Base-by-base conservation (phyloP, 2,797 vertebrate genomes). In the Mus minutoides region DNA sequence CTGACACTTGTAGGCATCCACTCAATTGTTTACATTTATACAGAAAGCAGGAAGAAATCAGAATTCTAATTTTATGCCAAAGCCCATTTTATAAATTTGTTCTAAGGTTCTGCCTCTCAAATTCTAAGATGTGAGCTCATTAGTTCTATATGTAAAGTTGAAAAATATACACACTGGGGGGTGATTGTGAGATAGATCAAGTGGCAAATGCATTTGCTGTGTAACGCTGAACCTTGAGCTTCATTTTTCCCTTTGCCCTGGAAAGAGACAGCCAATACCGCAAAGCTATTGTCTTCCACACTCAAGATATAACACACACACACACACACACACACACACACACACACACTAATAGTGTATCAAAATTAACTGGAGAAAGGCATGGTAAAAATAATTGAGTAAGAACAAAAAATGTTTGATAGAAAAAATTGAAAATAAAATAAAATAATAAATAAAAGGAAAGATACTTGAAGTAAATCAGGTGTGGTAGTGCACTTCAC, bases 371-470 rank as follows among this genome's bases (percentile, higher is more conserved):
- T 71, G 21, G 22, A 77, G 16, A 14, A 79, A 22, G 13, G 17
- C 17, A 60, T 60, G 24, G 12, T 78, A 19, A 19, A 60, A 56
- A 80, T 37, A 82, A 31, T 83, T 83, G 16, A 76, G 49, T 12
- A 71, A 88, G 49, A 93, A 89, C 31, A 88, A 85, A n/a, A 31
- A 87, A 46, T 43, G n/a, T 16, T 43, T 10, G 16, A 52, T 73
- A 82, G 3, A 71, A 26, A 26, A 73, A 37, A 80, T 37, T 31
- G 2, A 19, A n/a, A 3, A 40, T n/a, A 17, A 22, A 84, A 69
- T 80, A 78, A 62, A 78, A 62, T 71, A 73, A 95, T 34, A 73
- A 84, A 56, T 71, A 77, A 95, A 37, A 62, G 46, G 76, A 85
- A 94, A 94, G 49, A 88, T 71, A 85, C 40, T 78, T 34, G 3